Conservation (phyloP, 2,888 invertebrate species). For the Xestia xanthographa region DNA sequence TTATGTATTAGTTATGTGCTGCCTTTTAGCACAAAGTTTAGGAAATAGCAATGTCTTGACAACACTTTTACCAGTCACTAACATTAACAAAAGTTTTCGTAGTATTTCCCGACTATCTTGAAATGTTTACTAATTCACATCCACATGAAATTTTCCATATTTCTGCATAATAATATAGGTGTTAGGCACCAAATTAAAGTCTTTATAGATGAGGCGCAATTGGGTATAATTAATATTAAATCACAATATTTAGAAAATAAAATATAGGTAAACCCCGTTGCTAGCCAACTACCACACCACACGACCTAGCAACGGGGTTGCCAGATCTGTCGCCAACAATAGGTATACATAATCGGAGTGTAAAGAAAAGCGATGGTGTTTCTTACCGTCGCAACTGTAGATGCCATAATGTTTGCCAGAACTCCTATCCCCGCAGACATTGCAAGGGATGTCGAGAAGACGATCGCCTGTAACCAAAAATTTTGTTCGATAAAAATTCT, state of each 20-base stretch:
- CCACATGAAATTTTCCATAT: neutral
- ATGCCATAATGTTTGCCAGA: slow-evolving; percentile 99
- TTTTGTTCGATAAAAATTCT: neutral
- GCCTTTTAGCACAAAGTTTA: neutral
- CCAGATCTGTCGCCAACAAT: too few species aligned
- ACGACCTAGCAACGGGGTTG: too few species aligned
- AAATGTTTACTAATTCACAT: neutral
- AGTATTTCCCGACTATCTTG: neutral
- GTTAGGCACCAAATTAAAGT: too few species aligned
- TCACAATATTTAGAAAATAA: too few species aligned
- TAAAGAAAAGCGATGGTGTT: neutral
- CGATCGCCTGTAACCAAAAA: slow-evolving; percentile 94
- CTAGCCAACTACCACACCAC: too few species aligned
- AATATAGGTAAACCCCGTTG: too few species aligned
- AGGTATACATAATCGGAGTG: too few species aligned
- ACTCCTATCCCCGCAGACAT: slow-evolving; percentile 99
- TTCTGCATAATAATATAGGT: neutral
- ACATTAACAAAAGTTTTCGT: too few species aligned
- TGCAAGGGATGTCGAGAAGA: slow-evolving; percentile 99
- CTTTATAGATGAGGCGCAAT: too few species aligned
- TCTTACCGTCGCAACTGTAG: slow-evolving; percentile 99
- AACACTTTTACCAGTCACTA: neutral
- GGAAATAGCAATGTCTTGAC: neutral
- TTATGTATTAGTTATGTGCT: neutral
- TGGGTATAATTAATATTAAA: too few species aligned